A percentile compares a stretch with the other conserved stretches of the same genome.
These are phyloP conservation scores for Cynopterus brachyotis DNA, from an alignment of 2,113 vertebrate species.

Conservation along the genomic window DNA sequence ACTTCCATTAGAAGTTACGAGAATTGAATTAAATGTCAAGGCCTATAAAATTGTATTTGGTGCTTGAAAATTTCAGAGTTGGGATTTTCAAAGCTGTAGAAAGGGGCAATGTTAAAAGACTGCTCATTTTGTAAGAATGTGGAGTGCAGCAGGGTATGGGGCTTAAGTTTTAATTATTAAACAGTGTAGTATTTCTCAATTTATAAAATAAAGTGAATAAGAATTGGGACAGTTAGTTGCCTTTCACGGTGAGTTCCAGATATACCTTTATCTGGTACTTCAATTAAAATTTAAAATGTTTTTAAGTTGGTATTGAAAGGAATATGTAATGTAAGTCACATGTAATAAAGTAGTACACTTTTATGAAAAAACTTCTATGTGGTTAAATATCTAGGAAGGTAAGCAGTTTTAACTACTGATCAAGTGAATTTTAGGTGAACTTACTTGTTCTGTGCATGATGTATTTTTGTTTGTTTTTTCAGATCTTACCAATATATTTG, in stretches of 20 bases:
- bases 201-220: slow-evolving; percentile 24
- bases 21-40: background rate
- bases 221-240: background rate
- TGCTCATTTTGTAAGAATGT: background rate
- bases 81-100: background rate
- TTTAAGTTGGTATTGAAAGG: background rate
- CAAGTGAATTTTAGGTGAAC: background rate
- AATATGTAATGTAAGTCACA: background rate
- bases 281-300: background rate
- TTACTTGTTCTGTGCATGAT: background rate
- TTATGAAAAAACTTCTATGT: background rate
- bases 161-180: background rate
- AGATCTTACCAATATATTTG: slow-evolving; percentile 99
- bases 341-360: background rate
- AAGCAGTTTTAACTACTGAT: background rate
- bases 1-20: background rate
- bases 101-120: background rate
- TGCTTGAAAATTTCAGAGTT: background rate
- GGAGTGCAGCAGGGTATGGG: background rate
- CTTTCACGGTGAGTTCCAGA: background rate
- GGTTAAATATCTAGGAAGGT: background rate
- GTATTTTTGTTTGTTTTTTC: slow-evolving; percentile 62
- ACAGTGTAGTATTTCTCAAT: background rate
- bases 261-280: background rate
- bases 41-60: background rate